A percentile compares a stretch with the other conserved stretches of the same genome.
phyloP scores from a whole-genome alignment of 2,888 invertebrate genomes.

The Apocheima hispidaria region DNA sequence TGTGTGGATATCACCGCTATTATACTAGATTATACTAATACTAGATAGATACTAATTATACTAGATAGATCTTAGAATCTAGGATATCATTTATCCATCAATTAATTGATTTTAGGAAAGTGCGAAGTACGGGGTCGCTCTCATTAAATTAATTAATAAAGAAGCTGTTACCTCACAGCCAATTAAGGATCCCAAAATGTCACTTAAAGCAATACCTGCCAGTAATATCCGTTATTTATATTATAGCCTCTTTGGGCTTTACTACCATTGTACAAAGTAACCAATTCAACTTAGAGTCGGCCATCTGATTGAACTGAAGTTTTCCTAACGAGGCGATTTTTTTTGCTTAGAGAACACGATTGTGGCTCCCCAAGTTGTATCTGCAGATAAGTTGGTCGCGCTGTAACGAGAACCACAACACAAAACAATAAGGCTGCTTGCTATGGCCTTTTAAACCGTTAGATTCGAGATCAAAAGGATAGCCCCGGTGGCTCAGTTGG shows the following conservation, averaged over 20 bases:
- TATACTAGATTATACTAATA: no score
- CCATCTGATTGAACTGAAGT: not conserved
- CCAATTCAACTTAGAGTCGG: not conserved
- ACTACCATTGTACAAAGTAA: conserved; percentile 5
- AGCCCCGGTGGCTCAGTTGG: no score
- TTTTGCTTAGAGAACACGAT: not conserved
- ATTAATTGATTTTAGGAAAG: no score
- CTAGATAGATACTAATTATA: no score
- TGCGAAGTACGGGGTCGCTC: no score
- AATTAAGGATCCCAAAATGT: conserved; percentile 17
- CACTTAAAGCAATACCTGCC: conserved; percentile 14
- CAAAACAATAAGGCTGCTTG: conserved; percentile 6
- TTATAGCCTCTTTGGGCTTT: conserved; percentile 18
- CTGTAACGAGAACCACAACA: conserved; percentile 16
- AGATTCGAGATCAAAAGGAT: conserved; percentile 12
- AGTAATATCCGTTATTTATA: conserved; percentile 20
- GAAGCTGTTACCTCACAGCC: conserved; percentile 2
- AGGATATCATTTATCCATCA: no score
- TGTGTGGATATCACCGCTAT: no score
- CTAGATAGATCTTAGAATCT: no score
- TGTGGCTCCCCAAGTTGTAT: not conserved
- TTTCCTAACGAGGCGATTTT: no score
- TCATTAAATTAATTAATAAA: no score
- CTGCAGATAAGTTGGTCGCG: not conserved
- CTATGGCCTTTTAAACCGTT: conserved; percentile 15